Evolutionary conservation across 2,113 vertebrate genomes (phyloP).

Genomic region (Hirundichthys speculiger): DNA sequence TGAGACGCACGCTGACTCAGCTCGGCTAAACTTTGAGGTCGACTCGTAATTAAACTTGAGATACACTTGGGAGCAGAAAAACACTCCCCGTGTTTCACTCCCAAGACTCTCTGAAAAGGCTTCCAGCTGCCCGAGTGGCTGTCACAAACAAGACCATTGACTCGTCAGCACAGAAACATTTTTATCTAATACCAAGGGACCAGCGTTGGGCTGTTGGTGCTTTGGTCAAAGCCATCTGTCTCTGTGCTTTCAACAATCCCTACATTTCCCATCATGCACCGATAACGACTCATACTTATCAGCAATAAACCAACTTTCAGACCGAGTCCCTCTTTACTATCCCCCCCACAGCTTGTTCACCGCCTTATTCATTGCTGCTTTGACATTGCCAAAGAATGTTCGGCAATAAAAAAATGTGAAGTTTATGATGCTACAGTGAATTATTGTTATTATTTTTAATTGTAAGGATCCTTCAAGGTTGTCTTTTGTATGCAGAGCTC

Average conservation of each 20-base stretch:
- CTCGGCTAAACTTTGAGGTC: background rate
- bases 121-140: conserved; percentile 34
- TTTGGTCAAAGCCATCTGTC: conserved; percentile 21
- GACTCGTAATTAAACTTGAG: conserved; percentile 20
- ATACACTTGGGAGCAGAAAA: conserved; percentile 27
- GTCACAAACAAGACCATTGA: conserved; percentile 57
- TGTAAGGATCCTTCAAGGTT: too few relatives aligned
- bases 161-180: conserved; percentile 53
- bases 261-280: conserved; percentile 4
- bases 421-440: background rate
- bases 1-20: conserved; percentile 3
- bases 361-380: background rate
- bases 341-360: background rate
- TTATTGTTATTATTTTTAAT: background rate
- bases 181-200: conserved; percentile 36
- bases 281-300: background rate
- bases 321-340: conserved; percentile 16
- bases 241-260: conserved; percentile 26
- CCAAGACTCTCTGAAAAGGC: conserved; percentile 21
- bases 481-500: too few relatives aligned
- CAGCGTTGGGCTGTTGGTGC: conserved; percentile 35
- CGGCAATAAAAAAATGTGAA: background rate
- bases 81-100: conserved; percentile 1
- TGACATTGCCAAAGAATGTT: background rate
- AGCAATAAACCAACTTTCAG: conserved; percentile 4